Conservation (phyloP, 2,113 vertebrate species). For the Corydoras maculifer region DNA sequence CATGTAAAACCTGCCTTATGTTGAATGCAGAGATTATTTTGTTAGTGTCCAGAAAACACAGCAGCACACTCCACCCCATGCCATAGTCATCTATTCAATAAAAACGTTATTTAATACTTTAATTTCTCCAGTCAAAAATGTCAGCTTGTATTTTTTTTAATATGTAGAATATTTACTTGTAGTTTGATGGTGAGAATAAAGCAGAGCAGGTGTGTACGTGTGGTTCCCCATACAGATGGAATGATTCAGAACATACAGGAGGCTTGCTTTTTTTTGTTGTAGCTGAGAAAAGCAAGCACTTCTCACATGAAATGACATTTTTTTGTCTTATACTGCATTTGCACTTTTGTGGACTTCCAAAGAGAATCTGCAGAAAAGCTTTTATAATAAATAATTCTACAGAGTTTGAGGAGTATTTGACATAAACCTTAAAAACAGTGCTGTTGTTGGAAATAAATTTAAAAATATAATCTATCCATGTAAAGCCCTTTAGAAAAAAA, state of each 20-base stretch:
- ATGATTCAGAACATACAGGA: neutral
- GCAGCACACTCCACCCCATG: too few species aligned
- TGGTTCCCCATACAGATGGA: neutral
- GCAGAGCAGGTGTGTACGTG: neutral
- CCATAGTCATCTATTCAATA: too few species aligned
- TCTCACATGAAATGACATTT: neutral
- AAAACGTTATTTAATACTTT: neutral
- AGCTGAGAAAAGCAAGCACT: neutral
- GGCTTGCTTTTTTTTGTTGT: neutral
- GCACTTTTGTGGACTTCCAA: constrained; percentile 20
- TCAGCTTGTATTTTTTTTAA: neutral
- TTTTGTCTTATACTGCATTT: constrained; percentile 4
- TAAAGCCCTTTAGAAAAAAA: too few species aligned
- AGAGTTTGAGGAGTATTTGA: neutral
- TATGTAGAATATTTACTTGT: neutral
- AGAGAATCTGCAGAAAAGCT: constrained; percentile 2
- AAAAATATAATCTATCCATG: too few species aligned
- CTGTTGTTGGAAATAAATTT: constrained; percentile 28
- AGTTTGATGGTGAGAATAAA: constrained; percentile 8
- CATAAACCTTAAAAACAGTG: neutral
- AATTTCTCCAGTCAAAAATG: neutral
- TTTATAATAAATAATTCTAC: constrained; percentile 21
- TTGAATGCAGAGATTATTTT: too few species aligned
- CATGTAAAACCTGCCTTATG: too few species aligned
- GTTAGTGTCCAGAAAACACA: too few species aligned